Conservation (phyloP, 1,140 invertebrate genomes). For the Hyles euphorbiae region DNA sequence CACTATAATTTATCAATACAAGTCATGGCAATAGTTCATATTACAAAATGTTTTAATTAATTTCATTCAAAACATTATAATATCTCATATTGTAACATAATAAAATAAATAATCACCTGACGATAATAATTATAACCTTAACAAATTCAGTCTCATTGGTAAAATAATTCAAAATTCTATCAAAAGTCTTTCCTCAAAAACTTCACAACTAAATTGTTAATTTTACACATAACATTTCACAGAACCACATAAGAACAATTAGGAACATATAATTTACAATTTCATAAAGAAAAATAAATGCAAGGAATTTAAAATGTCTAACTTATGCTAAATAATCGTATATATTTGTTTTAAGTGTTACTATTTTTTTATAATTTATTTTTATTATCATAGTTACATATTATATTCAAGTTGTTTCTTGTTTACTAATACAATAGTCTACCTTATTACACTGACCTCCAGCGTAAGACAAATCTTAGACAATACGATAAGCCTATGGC, state of each 20-base stretch:
- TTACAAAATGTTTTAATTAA: slow-evolving; percentile 33
- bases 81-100: slow-evolving; percentile 22
- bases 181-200: slow-evolving; percentile 56
- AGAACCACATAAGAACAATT: slow-evolving; percentile 3
- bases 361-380: neutral
- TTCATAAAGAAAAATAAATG: slow-evolving; percentile 9
- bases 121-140: slow-evolving; percentile 53
- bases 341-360: slow-evolving; percentile 3
- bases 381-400: too few species aligned
- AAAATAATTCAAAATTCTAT: slow-evolving; percentile 48
- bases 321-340: slow-evolving; percentile 4
- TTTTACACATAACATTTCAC: neutral
- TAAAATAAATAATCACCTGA: slow-evolving; percentile 65
- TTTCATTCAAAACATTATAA: slow-evolving; percentile 32
- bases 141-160: slow-evolving; percentile 72
- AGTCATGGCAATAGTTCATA: slow-evolving; percentile 42
- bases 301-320: slow-evolving; percentile 2
- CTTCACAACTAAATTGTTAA: slow-evolving; percentile 21
- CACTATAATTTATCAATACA: slow-evolving; percentile 17
- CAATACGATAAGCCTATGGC: too few species aligned
- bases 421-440: too few species aligned
- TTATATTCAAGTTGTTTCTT: too few species aligned
- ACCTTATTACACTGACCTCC: too few species aligned
- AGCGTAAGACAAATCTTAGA: too few species aligned
- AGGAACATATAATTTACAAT: slow-evolving; percentile 6